A percentile compares a stretch with the other conserved stretches of the same genome.
Evolutionary conservation across 2,888 invertebrate genomes (phyloP).

Genomic region (Spatulosminthurus flaviceps): DNA sequence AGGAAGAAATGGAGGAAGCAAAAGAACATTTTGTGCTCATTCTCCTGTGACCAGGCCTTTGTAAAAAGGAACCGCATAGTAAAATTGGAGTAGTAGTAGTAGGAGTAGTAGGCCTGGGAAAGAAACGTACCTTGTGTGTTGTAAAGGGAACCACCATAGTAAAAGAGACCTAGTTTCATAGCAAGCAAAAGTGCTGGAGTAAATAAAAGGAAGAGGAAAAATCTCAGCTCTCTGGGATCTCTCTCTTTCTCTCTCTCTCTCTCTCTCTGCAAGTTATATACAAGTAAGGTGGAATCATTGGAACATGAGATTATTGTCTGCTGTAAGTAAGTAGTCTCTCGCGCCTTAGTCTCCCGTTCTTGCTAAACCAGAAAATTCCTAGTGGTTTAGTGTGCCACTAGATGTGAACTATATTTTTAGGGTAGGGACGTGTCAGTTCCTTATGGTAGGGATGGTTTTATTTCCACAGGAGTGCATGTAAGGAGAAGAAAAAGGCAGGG

Average conservation of each 20-base stretch:
- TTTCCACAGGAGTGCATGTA: background rate
- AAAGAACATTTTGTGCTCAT: slow-evolving; percentile 29
- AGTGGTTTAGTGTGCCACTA: slow-evolving; percentile 2
- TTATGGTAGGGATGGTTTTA: background rate
- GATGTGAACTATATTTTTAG: background rate
- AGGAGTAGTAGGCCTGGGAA: too few relatives aligned
- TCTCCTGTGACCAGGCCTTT: slow-evolving; percentile 34
- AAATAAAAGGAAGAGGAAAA: background rate
- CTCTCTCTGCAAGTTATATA: too few relatives aligned
- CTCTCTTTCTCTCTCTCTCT: too few relatives aligned
- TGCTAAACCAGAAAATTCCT: background rate
- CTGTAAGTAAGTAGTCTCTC: slow-evolving; percentile 13
- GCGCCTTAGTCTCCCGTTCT: background rate
- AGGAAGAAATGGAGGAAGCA: slow-evolving; percentile 20
- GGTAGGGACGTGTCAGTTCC: background rate
- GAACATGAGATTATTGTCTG: slow-evolving; percentile 14
- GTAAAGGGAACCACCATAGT: background rate
- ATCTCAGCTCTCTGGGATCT: background rate
- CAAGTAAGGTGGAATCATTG: background rate
- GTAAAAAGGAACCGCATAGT: background rate
- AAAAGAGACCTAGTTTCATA: background rate
- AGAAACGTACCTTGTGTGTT: background rate
- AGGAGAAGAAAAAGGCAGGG: background rate
- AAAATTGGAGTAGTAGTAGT: too few relatives aligned
- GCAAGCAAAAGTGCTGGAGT: background rate